A percentile compares a stretch with the other conserved stretches of the same genome.
Conservation (phyloP, 2,888 invertebrate genomes). For the Callyntrura sp. region DNA sequence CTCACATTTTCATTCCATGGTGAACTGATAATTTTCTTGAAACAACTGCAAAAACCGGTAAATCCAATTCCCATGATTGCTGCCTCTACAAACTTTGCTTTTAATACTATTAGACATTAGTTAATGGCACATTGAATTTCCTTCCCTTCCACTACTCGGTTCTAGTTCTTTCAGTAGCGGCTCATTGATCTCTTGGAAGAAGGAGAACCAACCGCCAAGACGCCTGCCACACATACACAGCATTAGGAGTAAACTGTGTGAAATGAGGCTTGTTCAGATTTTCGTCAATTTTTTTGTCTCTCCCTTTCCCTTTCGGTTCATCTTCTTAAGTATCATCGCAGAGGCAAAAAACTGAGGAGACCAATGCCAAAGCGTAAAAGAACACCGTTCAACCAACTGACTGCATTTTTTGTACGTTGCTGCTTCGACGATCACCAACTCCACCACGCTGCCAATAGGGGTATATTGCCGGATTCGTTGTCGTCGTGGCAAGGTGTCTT, state of each 20-base stretch:
- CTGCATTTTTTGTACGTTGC: no score
- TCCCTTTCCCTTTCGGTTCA: not conserved
- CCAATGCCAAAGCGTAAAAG: not conserved
- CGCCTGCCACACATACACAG: not conserved
- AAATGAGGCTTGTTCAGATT: constrained; percentile 44
- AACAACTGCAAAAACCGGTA: no score
- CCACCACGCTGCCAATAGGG: no score
- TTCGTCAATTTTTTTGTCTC: constrained; percentile 29
- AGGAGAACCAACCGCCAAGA: not conserved
- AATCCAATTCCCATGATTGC: not conserved
- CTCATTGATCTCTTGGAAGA: not conserved
- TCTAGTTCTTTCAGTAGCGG: constrained; percentile 32
- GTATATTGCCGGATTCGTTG: no score
- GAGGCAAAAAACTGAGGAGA: not conserved
- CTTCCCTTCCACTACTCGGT: not conserved
- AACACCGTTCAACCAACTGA: no score
- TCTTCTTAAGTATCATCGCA: not conserved
- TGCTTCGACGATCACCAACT: no score
- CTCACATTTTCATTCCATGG: not conserved
- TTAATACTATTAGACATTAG: not conserved
- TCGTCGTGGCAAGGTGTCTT: constrained; percentile 47
- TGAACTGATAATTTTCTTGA: constrained; percentile 1
- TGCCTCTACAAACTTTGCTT: not conserved
- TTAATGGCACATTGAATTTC: constrained; percentile 60
- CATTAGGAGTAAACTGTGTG: constrained; percentile 9